Base-by-base conservation (phyloP, 2,113 vertebrate genomes). In the Rana temporaria region DNA sequence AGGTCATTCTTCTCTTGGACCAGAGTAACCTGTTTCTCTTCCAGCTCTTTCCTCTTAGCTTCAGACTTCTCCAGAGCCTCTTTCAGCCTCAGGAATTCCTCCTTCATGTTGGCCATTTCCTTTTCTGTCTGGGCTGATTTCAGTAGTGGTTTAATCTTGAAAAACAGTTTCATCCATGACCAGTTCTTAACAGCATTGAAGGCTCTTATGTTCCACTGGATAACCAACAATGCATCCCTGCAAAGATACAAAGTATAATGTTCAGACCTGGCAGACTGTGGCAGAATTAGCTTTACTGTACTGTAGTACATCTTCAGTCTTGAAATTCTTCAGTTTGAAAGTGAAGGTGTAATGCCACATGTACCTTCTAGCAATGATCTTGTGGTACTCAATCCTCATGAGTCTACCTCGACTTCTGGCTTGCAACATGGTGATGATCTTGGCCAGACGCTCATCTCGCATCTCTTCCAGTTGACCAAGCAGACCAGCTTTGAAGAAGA, bases 121-220 rank as follows among this genome's bases (percentile, higher is more conserved):
- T 98, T 97, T 87, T 98, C 96, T 0, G 93, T 95, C 89, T 97
- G 93, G 0, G 96, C 96, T 0, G 96, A 98, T 86, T 91, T 96
- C 84, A 98, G 90, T 19, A 99, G 87, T 0, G 97, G 97, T 81
- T 99, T 99, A 89, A 99, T 97, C 89, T 97, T 99, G 87, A 99
- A 98, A 89, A 97, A 98, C 20, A 98, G 94, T 84, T 96, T 97
- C 96, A 99, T 98, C 97, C 97, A 98, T 11, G 95, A 96, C 97
- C 97, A 99, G 83, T 98, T 94, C 87, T 98, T 99, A 80, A 98
- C 97, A 0, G 90, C 88, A 0, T 97, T 96, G 88, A 99, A 98
- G 81, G 97, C 95, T 0, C 96, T 92, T 81, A 98, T 96, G 84
- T 98, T 99, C 96, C 96, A 98, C 88, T 98, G 95, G 85, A 98